Conservation (phyloP, 2,888 invertebrate species). For the Eledona agricola region DNA sequence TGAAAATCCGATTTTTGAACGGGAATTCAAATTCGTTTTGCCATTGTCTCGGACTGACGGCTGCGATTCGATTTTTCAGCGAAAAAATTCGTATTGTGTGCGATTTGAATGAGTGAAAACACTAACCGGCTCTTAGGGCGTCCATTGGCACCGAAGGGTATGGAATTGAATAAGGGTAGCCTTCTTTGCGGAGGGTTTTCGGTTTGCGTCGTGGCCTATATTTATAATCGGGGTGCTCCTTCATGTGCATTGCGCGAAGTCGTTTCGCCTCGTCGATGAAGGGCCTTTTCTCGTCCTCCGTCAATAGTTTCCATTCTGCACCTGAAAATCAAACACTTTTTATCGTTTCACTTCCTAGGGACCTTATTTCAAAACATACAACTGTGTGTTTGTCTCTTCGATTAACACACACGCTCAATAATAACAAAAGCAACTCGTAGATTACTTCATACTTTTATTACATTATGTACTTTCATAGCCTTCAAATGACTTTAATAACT, state of each 20-base stretch:
- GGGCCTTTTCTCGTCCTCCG: conserved; percentile 94
- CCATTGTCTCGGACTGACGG: conserved; percentile 17
- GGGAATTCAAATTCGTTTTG: conserved; percentile 26
- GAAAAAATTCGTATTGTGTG: conserved; percentile 20
- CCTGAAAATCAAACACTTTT: conserved; percentile 65
- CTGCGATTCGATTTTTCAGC: conserved; percentile 20
- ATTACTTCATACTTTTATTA: no score
- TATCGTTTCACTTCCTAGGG: no score
- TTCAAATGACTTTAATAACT: no score
- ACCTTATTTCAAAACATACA: no score
- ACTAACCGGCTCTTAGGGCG: conserved; percentile 84
- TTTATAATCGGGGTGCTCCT: conserved; percentile 94
- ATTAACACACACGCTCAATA: no score
- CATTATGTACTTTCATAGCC: no score
- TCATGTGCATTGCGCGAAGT: conserved; percentile 93
- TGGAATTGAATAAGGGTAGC: conserved; percentile 91
- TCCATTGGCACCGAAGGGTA: conserved; percentile 92
- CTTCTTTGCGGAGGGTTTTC: conserved; percentile 87
- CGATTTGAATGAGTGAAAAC: conserved; percentile 12
- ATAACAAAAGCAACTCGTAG: no score
- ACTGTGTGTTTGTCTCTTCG: no score
- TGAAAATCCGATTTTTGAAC: conserved; percentile 36
- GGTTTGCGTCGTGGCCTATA: conserved; percentile 90
- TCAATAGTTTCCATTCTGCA: conserved; percentile 94
- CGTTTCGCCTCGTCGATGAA: conserved; percentile 98